Evolutionary conservation across 2,797 vertebrate genomes (phyloP), one percentile per base, ranked within the genome.

Genomic region (Thaleichthys pacificus): DNA sequence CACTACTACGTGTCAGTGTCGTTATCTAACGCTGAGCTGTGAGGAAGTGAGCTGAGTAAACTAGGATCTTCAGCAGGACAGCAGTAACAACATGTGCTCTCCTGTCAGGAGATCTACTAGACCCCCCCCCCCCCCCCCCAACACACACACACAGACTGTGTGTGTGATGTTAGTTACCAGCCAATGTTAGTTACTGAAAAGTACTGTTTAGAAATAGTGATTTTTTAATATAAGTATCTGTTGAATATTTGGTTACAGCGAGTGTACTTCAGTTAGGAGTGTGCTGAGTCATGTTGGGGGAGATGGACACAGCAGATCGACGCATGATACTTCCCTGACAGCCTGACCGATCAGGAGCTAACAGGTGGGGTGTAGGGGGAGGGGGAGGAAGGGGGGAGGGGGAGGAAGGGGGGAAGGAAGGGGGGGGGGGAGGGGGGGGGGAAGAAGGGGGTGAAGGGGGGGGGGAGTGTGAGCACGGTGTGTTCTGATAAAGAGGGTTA

Each of bases 291-390:
- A 61, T n/a, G 19, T 75, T 62, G 58, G 63, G 66, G 78, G 21
- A 38, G 64, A 19, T 22, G 24, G 63, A 73, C 72, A 80, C 75
- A 56, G 64, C 63, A 67, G 47, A 69, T 78, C 80, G 14, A 22
- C 47, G 72, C 73, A 54, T 6, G 72, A 65, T 6, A 70, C 71
- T 77, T 66, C 86, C 88, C 86, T 71, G 86, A 87, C 81, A 75
- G 79, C 57, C 74, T 84, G 85, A 88, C 85, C 86, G 88, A 89
- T 90, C 80, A 71, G 78, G 76, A 17, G 76, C 73, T 79, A 90
- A 82, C 90, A 90, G 88, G 89, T 90, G 86, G 89, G 80, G n/a
- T 28, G 26, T 28, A 28, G 26, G 26, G 26, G 74, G 35, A 14
- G 24, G 22, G 26, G 22, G 14, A 12, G 26, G 26, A 14, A 14